These are phyloP conservation scores for Diaperis boleti DNA, from an alignment of 2,888 invertebrate species.

Conservation along the genomic window DNA sequence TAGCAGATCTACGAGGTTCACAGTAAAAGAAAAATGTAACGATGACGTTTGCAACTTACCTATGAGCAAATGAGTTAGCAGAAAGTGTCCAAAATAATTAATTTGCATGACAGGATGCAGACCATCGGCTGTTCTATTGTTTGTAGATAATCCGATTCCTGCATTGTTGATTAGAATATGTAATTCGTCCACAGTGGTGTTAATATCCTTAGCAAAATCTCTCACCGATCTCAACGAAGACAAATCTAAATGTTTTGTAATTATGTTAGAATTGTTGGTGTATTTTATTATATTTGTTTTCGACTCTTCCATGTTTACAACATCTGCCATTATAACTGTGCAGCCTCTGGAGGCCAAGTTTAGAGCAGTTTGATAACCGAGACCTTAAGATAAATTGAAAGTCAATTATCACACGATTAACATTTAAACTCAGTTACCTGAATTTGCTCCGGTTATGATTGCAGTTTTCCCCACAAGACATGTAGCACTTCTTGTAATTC, in stretches of 20 bases:
- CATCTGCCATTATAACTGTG: slow-evolving; percentile 68
- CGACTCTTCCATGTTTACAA: slow-evolving; percentile 56
- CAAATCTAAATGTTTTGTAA: slow-evolving; percentile 67
- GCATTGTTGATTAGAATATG: slow-evolving; percentile 76
- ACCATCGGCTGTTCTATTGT: slow-evolving; percentile 72
- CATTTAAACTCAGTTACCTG: slow-evolving; percentile 22
- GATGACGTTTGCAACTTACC: neutral
- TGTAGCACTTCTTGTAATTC: slow-evolving; percentile 6
- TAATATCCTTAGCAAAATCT: slow-evolving; percentile 72
- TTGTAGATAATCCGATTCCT: slow-evolving; percentile 68
- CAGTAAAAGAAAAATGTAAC: neutral
- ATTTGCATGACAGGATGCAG: slow-evolving; percentile 76
- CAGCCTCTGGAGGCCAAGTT: slow-evolving; percentile 66
- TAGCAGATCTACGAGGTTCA: slow-evolving; percentile 1
- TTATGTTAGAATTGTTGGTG: slow-evolving; percentile 58
- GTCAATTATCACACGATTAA: slow-evolving; percentile 5
- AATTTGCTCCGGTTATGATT: slow-evolving; percentile 56
- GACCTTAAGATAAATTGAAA: slow-evolving; percentile 50
- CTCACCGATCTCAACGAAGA: slow-evolving; percentile 69
- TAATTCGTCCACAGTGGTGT: slow-evolving; percentile 67
- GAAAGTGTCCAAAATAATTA: slow-evolving; percentile 80
- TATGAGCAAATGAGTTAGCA: slow-evolving; percentile 72
- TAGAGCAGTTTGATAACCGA: slow-evolving; percentile 62
- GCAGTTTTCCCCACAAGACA: slow-evolving; percentile 55
- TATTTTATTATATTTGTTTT: slow-evolving; percentile 52